Conservation (phyloP, 2,797 vertebrate genomes). For the Dromococcyx pavoninus region DNA sequence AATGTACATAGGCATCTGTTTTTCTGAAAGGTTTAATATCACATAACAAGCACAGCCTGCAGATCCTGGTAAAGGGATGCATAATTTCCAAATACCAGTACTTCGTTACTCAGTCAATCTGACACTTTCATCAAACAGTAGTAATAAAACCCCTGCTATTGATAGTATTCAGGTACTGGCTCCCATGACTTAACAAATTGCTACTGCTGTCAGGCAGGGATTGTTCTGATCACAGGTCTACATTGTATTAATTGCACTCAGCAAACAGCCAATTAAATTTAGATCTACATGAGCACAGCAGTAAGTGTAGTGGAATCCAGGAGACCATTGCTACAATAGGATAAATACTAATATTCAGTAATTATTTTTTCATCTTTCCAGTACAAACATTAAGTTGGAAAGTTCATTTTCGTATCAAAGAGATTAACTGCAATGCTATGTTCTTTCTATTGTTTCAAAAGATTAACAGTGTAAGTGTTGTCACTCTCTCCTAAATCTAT, state of each 20-base stretch:
- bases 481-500: conserved; percentile 13
- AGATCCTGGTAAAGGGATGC: neutral
- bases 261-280: conserved; percentile 9
- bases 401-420: conserved; percentile 36
- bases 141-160: neutral
- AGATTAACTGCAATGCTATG: conserved; percentile 30
- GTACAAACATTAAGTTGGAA: conserved; percentile 15
- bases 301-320: neutral
- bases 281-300: neutral
- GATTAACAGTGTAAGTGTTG: conserved; percentile 48
- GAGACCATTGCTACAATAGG: neutral
- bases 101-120: neutral
- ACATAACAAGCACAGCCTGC: neutral
- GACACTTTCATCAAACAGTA: neutral
- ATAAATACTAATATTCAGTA: neutral
- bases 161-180: conserved; percentile 8
- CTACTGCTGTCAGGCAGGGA: neutral
- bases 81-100: neutral
- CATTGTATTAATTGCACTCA: conserved; percentile 6
- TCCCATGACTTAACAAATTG: conserved; percentile 31
- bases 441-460: conserved; percentile 42
- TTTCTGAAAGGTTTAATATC: neutral
- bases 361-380: conserved; percentile 25
- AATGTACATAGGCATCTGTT: neutral
- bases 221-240: neutral